A percentile compares a stretch with the other conserved stretches of the same genome.
Conservation (phyloP, 2,797 vertebrate species). For the Falco concolor region DNA sequence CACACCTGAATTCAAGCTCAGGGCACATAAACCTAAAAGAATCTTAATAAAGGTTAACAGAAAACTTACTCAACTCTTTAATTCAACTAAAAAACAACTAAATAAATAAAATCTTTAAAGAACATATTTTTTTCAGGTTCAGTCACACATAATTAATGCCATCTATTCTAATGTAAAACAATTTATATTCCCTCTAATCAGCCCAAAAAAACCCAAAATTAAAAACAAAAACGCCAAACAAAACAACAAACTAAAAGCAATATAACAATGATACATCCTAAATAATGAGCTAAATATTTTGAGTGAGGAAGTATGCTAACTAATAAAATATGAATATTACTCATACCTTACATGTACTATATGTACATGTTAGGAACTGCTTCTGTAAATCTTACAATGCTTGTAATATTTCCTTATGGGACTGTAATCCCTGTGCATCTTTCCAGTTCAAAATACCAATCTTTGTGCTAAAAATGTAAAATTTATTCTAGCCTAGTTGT, state of each 20-base stretch:
- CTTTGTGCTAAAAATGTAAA: not conserved
- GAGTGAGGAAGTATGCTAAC: not conserved
- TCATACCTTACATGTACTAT: not conserved
- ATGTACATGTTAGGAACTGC: not conserved
- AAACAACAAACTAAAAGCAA: not conserved
- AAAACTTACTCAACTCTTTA: not conserved
- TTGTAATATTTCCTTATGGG: not conserved
- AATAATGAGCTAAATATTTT: not conserved
- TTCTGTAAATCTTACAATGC: not conserved
- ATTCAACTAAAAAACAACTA: not conserved
- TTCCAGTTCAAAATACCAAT: not conserved
- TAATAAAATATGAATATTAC: not conserved
- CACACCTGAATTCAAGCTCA: not conserved
- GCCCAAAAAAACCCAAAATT: not conserved
- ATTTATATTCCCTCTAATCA: not conserved
- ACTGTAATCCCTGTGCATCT: not conserved
- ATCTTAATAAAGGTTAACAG: not conserved
- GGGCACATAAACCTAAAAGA: not conserved
- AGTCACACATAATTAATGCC: not conserved
- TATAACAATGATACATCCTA: not conserved
- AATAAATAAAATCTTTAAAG: not conserved
- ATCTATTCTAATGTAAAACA: not conserved
- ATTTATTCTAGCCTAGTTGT: not conserved
- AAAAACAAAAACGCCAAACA: not conserved
- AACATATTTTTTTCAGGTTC: not conserved